Evolutionary conservation across 1,140 invertebrate genomes (phyloP), one percentile per base, ranked within the genome.

Genomic region (Pseudomyrmex cubaensis): DNA sequence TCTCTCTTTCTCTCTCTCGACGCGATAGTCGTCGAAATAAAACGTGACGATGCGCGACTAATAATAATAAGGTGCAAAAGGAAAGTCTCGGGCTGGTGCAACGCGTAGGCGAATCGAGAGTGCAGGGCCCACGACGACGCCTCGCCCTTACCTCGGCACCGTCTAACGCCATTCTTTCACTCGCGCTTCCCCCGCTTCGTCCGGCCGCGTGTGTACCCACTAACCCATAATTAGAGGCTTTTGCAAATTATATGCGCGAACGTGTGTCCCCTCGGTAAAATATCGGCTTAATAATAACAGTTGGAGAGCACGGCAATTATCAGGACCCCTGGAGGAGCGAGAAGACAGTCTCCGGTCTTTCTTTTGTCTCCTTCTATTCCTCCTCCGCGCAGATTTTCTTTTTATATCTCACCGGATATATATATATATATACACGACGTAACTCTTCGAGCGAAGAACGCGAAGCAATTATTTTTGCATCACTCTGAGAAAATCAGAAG

Each of bases 211-310:
- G 59, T 83, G 76, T 86, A 89, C 84, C 91, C 87, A 91, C 93
- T 93, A 93, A 93, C 92, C 93, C 93, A 93, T 94, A 94, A 94
- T 94, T 94, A 93, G 92, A 93, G 93, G 91, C 91, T 93, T 93
- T 94, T 70, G 92, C 92, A 93, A 94, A 94, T 94, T 94, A 94
- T 93, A 94, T 93, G 93, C 93, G 91, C 92, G 92, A 93, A 93
- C 92, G 90, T 93, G 93, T 94, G 93, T 94, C 93, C 93, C 91
- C 92, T 94, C 89, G 92, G 93, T 93, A 93, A 94, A 94, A 94
- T 93, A 93, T 94, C 93, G 93, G 93, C 92, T 94, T 94, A 94
- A 94, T 94, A 94, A 94, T 94, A 94, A 94, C 92, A 93, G 93
- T 94, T 93, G 92, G 92, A 93, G 92, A 92, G 93, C 92, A 93